Evolutionary conservation across 1,140 invertebrate species (phyloP).

Genomic region (Caenorhabditis inopinata): DNA sequence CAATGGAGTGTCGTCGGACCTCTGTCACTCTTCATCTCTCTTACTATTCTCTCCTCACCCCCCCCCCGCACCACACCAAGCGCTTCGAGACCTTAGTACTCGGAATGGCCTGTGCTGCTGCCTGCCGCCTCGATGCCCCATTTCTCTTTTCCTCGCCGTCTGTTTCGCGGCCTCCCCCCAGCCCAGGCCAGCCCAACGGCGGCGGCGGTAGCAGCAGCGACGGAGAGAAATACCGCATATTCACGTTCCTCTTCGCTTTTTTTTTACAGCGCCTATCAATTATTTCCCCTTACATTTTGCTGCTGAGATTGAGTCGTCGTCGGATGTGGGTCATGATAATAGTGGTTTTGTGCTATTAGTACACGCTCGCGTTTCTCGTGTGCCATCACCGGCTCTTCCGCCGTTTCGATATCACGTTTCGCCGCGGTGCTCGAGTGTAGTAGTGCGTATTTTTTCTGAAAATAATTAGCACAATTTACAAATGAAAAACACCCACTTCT

Average conservation of each 20-base stretch:
- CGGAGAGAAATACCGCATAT: too few relatives aligned
- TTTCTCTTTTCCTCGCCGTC: background rate
- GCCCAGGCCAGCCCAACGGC: background rate
- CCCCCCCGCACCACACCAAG: too few relatives aligned
- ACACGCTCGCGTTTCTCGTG: background rate
- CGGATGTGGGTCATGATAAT: background rate
- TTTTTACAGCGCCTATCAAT: slow-evolving; percentile 13
- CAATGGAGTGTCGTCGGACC: background rate
- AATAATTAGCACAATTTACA: too few relatives aligned
- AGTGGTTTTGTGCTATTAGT: background rate
- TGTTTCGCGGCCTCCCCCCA: background rate
- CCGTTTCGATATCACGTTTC: too few relatives aligned
- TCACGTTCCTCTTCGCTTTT: background rate
- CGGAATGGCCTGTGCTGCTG: background rate
- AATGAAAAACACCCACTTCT: too few relatives aligned
- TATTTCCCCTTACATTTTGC: slow-evolving; percentile 17
- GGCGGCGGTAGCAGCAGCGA: too few relatives aligned
- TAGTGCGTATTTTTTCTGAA: background rate
- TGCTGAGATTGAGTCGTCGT: background rate
- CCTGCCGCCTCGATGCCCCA: background rate
- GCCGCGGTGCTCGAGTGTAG: too few relatives aligned
- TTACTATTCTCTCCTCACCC: background rate
- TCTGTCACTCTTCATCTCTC: background rate
- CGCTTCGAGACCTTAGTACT: background rate
- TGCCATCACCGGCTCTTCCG: background rate